Conservation (phyloP, 2,113 vertebrate genomes). For the Equus przewalskii region DNA sequence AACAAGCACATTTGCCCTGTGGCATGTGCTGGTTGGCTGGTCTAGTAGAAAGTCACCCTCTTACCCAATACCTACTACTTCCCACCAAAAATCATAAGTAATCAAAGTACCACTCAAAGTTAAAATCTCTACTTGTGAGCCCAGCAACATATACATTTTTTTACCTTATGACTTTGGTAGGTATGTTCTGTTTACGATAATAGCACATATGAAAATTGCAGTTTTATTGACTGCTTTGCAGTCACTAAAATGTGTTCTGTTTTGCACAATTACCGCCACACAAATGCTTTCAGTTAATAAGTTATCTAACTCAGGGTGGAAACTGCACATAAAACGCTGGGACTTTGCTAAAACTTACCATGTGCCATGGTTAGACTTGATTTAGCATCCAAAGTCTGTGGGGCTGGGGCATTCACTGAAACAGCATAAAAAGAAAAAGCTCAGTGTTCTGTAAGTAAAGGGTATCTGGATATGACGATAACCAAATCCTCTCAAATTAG, state of each 20-base stretch:
- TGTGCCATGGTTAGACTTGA: constrained; percentile 56
- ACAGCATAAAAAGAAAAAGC: constrained; percentile 25
- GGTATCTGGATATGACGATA: neutral
- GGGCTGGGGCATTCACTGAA: constrained; percentile 69
- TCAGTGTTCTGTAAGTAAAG: neutral
- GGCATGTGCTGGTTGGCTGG: constrained; percentile 63
- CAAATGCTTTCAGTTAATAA: constrained; percentile 73
- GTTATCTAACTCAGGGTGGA: constrained; percentile 46
- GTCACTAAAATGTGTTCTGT: neutral
- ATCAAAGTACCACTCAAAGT: neutral
- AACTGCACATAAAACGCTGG: neutral
- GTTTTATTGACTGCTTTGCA: neutral
- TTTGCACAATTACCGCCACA: neutral
- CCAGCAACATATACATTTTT: neutral
- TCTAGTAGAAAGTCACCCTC: constrained; percentile 44
- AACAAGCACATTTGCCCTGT: constrained; percentile 73
- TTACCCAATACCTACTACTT: neutral
- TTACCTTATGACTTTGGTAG: neutral
- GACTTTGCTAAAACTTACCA: constrained; percentile 71
- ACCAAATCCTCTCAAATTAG: neutral
- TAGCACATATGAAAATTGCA: neutral
- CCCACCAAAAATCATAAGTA: neutral
- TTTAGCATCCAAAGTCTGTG: constrained; percentile 54
- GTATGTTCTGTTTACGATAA: neutral
- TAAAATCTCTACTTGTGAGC: neutral